Base-by-base conservation (phyloP, 2,797 vertebrate genomes). In the Novumbra hubbsi region DNA sequence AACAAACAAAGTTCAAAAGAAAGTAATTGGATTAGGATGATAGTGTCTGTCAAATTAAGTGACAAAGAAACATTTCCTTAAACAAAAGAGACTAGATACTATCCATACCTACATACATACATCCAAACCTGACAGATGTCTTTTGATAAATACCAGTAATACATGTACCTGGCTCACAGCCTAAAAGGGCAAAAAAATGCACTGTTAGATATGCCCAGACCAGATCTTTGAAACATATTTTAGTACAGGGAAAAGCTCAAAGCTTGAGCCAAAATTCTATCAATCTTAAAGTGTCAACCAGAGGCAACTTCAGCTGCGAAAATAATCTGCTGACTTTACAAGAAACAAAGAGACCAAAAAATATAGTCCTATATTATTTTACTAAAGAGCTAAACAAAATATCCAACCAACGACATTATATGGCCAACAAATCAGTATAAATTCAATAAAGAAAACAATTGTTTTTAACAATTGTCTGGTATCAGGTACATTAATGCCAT, bases 131-230 rank as follows among this genome's bases (percentile, higher is more conserved):
- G 16, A 45, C 34, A 69, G 49, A 80, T 38, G 14, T 28, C 28
- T 73, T 80, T 81, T 80, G 71, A 81, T 66, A 76, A 75, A 77
- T 80, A 21, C 52, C 57, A 74, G 65, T 68, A 66, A 75, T 71
- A 12, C 34, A 78, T 73, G 70, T 74, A 50, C 64, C 67, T 55
- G 21, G 45, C 24, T 68, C 8, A 49, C 38, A 72, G 76, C 67
- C 71, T 41, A 55, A 38, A 70, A 67, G 50, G 57, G 66, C 66
- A 28, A 38, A 70, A 15, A 73, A 65, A 55, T 14, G 32, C n/a
- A 67, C 17, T 68, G 57, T 73, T 21, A 63, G 19, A 76, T 70
- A 79, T 38, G 60, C 27, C 34, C 52, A 24, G 17, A 34, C 66
- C 50, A 67, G 68, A 12, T 27, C 32, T 21, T 9, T 65, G n/a